Evolutionary conservation across 2,113 vertebrate species (phyloP).

Genomic region (Arvicanthis niloticus): DNA sequence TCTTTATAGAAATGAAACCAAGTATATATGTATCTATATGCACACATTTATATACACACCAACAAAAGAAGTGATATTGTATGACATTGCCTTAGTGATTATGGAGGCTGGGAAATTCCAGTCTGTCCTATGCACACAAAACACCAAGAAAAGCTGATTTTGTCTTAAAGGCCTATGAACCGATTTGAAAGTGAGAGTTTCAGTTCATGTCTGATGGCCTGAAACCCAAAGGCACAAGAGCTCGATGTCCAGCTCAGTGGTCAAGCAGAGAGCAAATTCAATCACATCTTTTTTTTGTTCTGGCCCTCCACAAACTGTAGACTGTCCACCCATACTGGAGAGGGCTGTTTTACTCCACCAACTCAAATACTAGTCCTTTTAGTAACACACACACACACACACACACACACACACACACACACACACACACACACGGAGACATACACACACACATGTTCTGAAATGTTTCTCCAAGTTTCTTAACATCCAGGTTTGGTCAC

Average conservation of each 20-base stretch:
- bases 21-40: background rate
- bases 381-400: background rate
- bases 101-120: background rate
- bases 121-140: background rate
- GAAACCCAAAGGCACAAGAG: background rate
- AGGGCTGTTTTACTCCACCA: background rate
- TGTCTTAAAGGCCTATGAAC: background rate
- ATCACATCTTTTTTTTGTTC: background rate
- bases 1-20: background rate
- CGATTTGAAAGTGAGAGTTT: background rate
- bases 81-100: background rate
- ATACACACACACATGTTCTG: background rate
- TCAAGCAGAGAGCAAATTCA: background rate
- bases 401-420: background rate
- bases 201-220: background rate
- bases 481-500: background rate
- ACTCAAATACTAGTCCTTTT: background rate
- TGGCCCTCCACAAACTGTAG: background rate
- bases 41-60: background rate
- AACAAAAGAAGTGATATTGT: background rate
- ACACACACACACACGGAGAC: background rate
- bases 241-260: background rate
- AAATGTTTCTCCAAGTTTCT: background rate
- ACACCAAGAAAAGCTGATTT: background rate
- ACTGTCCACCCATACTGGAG: background rate